These are phyloP conservation scores for Laothoe populi DNA, from an alignment of 2,888 invertebrate species.

Conservation along the genomic window DNA sequence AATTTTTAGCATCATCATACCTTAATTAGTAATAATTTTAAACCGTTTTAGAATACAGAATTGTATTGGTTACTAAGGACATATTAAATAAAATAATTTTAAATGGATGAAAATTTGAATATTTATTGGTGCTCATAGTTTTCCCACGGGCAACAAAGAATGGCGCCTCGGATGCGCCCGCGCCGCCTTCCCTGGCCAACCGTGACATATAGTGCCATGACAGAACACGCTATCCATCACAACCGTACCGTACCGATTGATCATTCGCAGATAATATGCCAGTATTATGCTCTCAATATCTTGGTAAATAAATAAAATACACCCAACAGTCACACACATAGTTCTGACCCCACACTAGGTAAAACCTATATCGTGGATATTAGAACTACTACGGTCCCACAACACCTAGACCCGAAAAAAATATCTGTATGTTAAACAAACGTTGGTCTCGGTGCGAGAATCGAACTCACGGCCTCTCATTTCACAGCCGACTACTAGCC, in stretches of 20 bases:
- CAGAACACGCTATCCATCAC: conserved; percentile 65
- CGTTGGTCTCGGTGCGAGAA: too few species aligned
- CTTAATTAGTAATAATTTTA: too few species aligned
- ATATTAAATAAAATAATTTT: conserved; percentile 9
- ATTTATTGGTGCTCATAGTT: conserved; percentile 34
- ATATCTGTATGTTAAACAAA: too few species aligned
- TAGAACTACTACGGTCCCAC: too few species aligned
- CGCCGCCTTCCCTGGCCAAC: conserved; percentile 39
- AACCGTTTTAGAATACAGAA: not conserved
- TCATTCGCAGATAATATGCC: conserved; percentile 46
- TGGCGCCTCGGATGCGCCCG: conserved; percentile 44
- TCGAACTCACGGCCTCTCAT: too few species aligned
- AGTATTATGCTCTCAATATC: conserved; percentile 32
- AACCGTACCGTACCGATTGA: conserved; percentile 52
- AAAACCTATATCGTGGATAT: too few species aligned
- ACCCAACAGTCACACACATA: too few species aligned
- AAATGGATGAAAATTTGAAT: conserved; percentile 14
- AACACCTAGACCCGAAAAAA: too few species aligned
- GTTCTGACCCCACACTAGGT: too few species aligned
- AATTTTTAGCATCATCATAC: too few species aligned
- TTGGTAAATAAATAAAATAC: not conserved
- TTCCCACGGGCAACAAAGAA: conserved; percentile 61
- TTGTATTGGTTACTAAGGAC: not conserved
- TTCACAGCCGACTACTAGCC: too few species aligned
- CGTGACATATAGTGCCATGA: conserved; percentile 68